Conservation (phyloP, 2,888 invertebrate species). For the Chymomyza procnemis region DNA sequence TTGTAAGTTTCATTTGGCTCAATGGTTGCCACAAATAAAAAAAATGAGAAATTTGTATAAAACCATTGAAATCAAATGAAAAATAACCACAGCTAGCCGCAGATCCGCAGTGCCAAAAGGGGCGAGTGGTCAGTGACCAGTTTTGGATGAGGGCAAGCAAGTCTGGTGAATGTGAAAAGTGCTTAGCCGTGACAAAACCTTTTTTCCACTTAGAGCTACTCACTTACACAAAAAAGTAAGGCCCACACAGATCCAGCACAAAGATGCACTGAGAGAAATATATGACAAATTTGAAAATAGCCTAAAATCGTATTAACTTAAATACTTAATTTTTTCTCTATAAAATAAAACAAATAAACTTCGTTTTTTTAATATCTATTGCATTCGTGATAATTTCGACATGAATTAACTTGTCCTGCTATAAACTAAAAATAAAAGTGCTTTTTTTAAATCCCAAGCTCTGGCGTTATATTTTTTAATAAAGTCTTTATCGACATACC, state of each 20-base stretch:
- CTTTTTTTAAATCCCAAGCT: no score
- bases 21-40: conserved; percentile 8
- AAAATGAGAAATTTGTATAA: conserved; percentile 20
- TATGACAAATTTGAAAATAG: no score
- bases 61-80: conserved; percentile 32
- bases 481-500: no score
- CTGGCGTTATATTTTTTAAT: no score
- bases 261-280: background rate
- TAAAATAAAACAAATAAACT: no score
- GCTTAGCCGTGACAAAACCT: conserved; percentile 70
- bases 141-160: conserved; percentile 23
- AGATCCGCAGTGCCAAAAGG: background rate
- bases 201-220: conserved; percentile 58
- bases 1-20: background rate
- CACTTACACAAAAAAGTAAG: conserved; percentile 11
- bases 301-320: no score
- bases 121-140: background rate
- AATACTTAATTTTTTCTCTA: no score
- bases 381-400: no score
- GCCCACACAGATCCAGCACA: conserved; percentile 2
- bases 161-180: conserved; percentile 54
- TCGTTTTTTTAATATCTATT: no score
- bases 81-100: background rate
- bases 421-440: no score
- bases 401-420: no score